A percentile compares a stretch with the other conserved stretches of the same genome.
phyloP scores from a whole-genome alignment of 1,140 invertebrate genomes.

The Gryon sp. region DNA sequence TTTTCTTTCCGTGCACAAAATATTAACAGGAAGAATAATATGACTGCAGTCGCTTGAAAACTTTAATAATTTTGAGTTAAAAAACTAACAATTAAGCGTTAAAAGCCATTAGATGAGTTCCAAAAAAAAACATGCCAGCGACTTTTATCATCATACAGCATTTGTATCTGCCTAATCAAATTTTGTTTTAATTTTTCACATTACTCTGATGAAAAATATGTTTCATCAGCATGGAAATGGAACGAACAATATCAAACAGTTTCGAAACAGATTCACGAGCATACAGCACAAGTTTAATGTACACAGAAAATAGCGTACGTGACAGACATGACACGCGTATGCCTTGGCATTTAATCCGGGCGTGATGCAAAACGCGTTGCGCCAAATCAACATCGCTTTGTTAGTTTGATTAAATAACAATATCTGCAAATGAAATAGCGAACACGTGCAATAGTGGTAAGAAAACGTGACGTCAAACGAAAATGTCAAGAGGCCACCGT shows the following conservation, averaged over 20 bases:
- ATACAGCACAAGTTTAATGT: conserved; percentile 4
- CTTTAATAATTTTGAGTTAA: too few species aligned
- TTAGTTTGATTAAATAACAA: conserved; percentile 52
- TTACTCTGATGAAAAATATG: too few species aligned
- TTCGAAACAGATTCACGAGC: conserved; percentile 9
- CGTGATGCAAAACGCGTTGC: conserved; percentile 13
- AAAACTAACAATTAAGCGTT: too few species aligned
- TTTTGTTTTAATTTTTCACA: too few species aligned
- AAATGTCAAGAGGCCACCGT: conserved; percentile 18
- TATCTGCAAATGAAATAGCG: conserved; percentile 34
- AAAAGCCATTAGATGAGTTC: too few species aligned
- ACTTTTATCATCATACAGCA: too few species aligned
- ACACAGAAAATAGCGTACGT: conserved; percentile 16
- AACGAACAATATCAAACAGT: not conserved
- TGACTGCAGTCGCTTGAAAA: too few species aligned
- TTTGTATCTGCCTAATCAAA: too few species aligned
- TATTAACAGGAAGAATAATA: too few species aligned
- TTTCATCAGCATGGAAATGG: too few species aligned
- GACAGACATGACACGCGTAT: conserved; percentile 14
- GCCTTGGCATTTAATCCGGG: conserved; percentile 29
- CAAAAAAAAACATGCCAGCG: too few species aligned
- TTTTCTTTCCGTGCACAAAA: too few species aligned
- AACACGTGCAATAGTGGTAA: conserved; percentile 31
- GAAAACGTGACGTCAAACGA: conserved; percentile 38
- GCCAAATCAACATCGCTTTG: conserved; percentile 38